Evolutionary conservation across 2,113 vertebrate genomes (phyloP).

Genomic region (Prionailurus bengalensis): DNA sequence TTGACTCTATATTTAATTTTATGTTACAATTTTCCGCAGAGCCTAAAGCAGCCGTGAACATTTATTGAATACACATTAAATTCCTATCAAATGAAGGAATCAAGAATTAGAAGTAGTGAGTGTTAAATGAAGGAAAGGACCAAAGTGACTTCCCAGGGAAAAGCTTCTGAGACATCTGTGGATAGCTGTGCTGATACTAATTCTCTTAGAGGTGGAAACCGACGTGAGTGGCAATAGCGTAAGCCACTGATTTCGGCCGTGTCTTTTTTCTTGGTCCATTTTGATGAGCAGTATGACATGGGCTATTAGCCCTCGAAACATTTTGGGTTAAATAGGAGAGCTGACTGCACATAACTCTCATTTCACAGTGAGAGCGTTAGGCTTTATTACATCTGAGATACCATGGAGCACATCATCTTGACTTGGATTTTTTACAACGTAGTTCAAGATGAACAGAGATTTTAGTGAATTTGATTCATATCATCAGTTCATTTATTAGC

Average conservation of each 20-base stretch:
- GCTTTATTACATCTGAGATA: slow-evolving; percentile 71
- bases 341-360: slow-evolving; percentile 66
- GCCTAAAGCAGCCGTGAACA: not conserved
- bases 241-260: not conserved
- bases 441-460: slow-evolving; percentile 66
- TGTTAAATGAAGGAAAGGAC: not conserved
- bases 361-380: slow-evolving; percentile 56
- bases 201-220: not conserved
- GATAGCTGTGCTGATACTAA: no score
- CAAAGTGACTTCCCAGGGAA: not conserved
- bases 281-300: slow-evolving; percentile 47
- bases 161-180: not conserved
- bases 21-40: not conserved
- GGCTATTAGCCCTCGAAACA: slow-evolving; percentile 50
- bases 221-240: not conserved
- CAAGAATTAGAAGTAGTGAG: not conserved
- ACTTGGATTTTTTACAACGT: slow-evolving; percentile 62
- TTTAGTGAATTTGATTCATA: slow-evolving; percentile 71
- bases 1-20: not conserved
- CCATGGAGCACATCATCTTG: slow-evolving; percentile 28
- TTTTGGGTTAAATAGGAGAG: slow-evolving; percentile 65
- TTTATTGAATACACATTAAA: not conserved
- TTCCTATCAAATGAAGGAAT: slow-evolving; percentile 20
- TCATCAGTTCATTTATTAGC: slow-evolving; percentile 75
- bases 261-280: slow-evolving; percentile 17